Base-by-base conservation (phyloP, 2,888 invertebrate genomes). In the Calliphora vomitoria region DNA sequence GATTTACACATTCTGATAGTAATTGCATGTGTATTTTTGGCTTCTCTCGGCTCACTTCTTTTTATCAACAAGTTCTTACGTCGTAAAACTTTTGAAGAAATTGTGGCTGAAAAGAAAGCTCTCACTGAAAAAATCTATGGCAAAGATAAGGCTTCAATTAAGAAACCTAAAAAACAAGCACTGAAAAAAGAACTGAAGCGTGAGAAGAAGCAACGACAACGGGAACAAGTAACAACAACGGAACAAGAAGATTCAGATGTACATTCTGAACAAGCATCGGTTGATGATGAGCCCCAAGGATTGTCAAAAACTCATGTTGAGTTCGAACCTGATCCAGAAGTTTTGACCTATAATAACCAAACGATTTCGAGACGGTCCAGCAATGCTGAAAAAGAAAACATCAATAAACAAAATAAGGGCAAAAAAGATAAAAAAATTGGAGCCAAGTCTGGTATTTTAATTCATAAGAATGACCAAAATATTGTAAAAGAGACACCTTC, bases 71-170 rank as follows among this genome's bases (percentile, higher is more conserved):
- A 93, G 89, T 92, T 94, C 87, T 93, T 93, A 83, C 91, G 93
- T 72, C 92, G 93, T 82, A 93, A 94, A 90, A 94, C 94, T 64
- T 94, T 93, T 84, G 94, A 94, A 88, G 93, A 94, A 89, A 92
- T 93, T 44, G 90, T 93, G 15, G 94, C 94, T 55, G 94, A 94
- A 88, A 94, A 94, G 86, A 92, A 92, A 38, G 92, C 93, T 10
- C 85, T 93, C 55, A 93, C 91, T 15, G 94, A 93, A 83, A 94
- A 93, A 90, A 90, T 94, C 25, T 93, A 93, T 82, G 93, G 92
- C 0, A 91, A 93, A 81, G 91, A 91, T 25, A 93, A 92, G 64
- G 90, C 89, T 10, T 90, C 90, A 0, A 88, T 91, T 62, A 92
- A 92, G 86, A 92, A 92, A 88, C 93, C 93, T 15, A 93, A 92